Conservation (phyloP, 2,797 vertebrate species). For the Gymnoscopelus braueri region DNA sequence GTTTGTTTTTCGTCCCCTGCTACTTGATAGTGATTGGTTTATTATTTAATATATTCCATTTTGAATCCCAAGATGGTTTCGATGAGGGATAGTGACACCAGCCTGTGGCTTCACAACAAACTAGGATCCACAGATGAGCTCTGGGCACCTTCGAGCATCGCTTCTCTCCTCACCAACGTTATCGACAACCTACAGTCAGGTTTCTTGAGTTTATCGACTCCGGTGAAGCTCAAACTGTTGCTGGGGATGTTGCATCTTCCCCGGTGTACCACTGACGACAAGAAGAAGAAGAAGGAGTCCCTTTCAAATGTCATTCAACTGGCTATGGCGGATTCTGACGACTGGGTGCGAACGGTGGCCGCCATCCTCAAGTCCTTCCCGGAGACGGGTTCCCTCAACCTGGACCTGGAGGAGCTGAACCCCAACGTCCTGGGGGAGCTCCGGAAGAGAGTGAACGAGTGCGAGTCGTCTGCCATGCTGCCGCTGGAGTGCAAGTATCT, state of each 20-base stretch:
- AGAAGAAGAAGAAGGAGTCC: conserved; percentile 92
- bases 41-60: no score
- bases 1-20: no score
- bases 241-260: conserved; percentile 98
- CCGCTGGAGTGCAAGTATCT: conserved; percentile 97
- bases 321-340: conserved; percentile 95
- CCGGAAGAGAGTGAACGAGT: conserved; percentile 95
- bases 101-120: conserved; percentile 99
- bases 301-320: conserved; percentile 96
- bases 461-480: conserved; percentile 96
- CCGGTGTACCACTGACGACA: conserved; percentile 93
- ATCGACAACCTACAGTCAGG: conserved; percentile 98
- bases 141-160: conserved; percentile 97
- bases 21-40: no score
- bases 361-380: conserved; percentile 98
- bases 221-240: conserved; percentile 96
- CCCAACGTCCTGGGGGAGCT: conserved; percentile 96
- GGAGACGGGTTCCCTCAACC: conserved; percentile 95
- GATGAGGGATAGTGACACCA: conserved; percentile 99
- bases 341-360: conserved; percentile 99
- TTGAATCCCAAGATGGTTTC: conserved; percentile 96
- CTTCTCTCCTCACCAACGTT: conserved; percentile 95
- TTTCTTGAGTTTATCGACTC: conserved; percentile 93
- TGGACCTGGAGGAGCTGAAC: conserved; percentile 98
- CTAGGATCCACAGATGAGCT: conserved; percentile 97